Percentiles rank a stretch among this genome's conserved stretches.
phyloP scores from a whole-genome alignment of 1,140 invertebrate species.

The Ceratina calcarata region DNA sequence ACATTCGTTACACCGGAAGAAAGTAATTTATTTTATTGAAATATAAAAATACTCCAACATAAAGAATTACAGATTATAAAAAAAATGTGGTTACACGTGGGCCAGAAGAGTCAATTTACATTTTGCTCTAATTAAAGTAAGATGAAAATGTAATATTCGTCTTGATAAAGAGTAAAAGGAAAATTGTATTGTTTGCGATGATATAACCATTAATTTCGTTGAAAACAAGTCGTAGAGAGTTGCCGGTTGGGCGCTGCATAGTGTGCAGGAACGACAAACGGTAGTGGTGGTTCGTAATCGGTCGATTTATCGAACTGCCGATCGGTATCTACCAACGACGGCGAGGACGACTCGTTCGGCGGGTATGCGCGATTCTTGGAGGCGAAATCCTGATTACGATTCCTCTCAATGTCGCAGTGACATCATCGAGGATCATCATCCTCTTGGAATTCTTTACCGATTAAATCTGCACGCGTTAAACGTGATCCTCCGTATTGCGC shows the following conservation, averaged over 20 bases:
- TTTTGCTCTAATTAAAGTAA: not conserved
- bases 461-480: conserved; percentile 60
- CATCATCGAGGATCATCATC: conserved; percentile 67
- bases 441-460: conserved; percentile 62
- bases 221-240: conserved; percentile 21
- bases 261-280: conserved; percentile 22
- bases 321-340: conserved; percentile 48
- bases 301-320: conserved; percentile 52
- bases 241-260: not conserved
- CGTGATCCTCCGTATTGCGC: not conserved
- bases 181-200: not conserved
- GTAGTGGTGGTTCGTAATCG: conserved; percentile 53
- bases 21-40: too few species aligned
- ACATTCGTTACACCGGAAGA: too few species aligned
- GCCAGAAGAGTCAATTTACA: not conserved
- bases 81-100: too few species aligned
- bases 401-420: conserved; percentile 57
- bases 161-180: not conserved
- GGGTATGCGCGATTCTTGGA: conserved; percentile 50
- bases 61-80: too few species aligned
- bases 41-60: too few species aligned
- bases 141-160: not conserved
- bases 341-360: conserved; percentile 45
- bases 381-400: conserved; percentile 64
- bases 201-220: not conserved